Evolutionary conservation across 2,888 invertebrate genomes (phyloP).

Genomic region (Acanthosoma haemorrhoidale): DNA sequence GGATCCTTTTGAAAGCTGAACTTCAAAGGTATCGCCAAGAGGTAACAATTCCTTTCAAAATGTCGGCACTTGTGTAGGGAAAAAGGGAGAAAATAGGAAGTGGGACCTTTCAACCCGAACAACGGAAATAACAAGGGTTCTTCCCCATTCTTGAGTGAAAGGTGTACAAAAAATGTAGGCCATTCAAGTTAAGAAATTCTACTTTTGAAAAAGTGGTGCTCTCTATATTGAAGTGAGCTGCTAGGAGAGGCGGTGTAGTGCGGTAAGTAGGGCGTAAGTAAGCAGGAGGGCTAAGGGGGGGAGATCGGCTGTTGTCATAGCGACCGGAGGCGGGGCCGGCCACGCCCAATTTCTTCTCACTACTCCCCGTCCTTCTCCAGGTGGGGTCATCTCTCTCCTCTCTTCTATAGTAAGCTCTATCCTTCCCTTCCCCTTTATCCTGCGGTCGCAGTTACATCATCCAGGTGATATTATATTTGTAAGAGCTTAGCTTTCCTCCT

Average conservation of each 20-base stretch:
- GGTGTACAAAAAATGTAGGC: not conserved
- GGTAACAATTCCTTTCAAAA: too few relatives aligned
- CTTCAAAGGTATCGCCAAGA: too few relatives aligned
- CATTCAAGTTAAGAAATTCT: slow-evolving; percentile 3
- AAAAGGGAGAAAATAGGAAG: not conserved
- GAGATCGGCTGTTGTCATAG: not conserved
- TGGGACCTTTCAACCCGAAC: not conserved
- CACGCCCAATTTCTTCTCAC: slow-evolving; percentile 6
- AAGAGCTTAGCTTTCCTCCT: too few relatives aligned
- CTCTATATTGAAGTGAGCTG: slow-evolving; percentile 15
- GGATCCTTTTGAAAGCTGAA: too few relatives aligned
- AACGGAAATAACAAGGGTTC: too few relatives aligned
- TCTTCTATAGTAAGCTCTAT: too few relatives aligned
- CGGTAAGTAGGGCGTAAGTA: not conserved
- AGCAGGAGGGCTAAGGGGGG: not conserved
- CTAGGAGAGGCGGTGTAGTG: not conserved
- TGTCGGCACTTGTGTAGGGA: too few relatives aligned
- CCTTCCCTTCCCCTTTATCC: too few relatives aligned
- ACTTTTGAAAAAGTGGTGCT: slow-evolving; percentile 12
- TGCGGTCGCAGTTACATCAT: too few relatives aligned
- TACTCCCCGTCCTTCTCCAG: too few relatives aligned
- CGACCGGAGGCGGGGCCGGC: slow-evolving; percentile 25
- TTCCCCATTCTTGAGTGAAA: not conserved
- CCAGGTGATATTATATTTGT: too few relatives aligned
- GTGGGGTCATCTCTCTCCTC: not conserved